Base-by-base conservation (phyloP, 2,113 vertebrate species). In the Camelus bactrianus region DNA sequence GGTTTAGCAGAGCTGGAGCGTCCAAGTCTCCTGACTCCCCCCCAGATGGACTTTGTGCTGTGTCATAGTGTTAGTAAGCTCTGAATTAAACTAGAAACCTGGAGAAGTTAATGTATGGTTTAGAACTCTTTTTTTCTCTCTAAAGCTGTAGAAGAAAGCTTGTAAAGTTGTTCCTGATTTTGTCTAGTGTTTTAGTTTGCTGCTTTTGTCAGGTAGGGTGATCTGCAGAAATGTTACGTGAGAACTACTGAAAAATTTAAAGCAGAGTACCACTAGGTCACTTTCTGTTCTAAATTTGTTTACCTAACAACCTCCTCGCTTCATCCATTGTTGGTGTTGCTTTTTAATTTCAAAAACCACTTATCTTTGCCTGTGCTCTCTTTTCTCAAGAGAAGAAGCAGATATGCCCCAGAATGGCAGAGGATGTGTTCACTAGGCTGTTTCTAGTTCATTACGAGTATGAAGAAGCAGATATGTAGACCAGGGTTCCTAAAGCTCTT, bases 341-440 rank as follows among this genome's bases (percentile, higher is more conserved):
- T 62, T 87, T 88, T 94, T 79, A 67, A 60, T 70, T 97, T 89
- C 22, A 38, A 30, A 94, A 80, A 32, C 10, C 69, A 65, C 48
- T 84, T 15, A 46, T 62, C 38, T 94, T 70, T 92, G 20, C 15
- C 46, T 72, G 38, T 67, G 46, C 26, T 90, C 58, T 67, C 20
- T 88, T 77, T 35, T 81, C 72, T 58, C 65, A 91, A 84, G 28
- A 65, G 56, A 77, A 42, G 64, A 76, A 70, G 12, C 26, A n/a
- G 13, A n/a, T 38, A 16, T 5, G 14, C 20, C 58, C 14, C 0
- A 7, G 4, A 19, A 38, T 79, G 46, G 24, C 46, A 90, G 42
- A 50, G 46, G 42, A 22, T 62, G 13, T 46, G 1, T 3, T 73
- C n/a, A 24, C 2, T 35, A 35, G 69, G 5, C 84, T 30, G 11